Evolutionary conservation across 2,888 invertebrate species (phyloP).

Genomic region (Drosophila neutralis): DNA sequence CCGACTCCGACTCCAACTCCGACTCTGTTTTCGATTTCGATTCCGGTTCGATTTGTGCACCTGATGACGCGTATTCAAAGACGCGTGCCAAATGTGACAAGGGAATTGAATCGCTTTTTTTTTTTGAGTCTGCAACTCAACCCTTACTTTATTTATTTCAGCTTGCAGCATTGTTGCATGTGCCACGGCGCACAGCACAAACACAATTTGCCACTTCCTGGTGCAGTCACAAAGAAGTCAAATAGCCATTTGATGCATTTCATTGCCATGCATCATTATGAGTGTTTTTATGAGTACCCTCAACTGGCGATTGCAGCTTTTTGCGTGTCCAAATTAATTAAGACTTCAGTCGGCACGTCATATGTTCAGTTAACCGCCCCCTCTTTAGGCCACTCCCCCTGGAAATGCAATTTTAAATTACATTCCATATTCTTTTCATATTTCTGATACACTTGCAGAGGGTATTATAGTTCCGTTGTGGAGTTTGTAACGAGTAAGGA

Average conservation of each 20-base stretch:
- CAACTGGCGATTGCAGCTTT: slow-evolving; percentile 55
- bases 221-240: slow-evolving; percentile 25
- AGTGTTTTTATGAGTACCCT: slow-evolving; percentile 52
- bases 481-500: not conserved
- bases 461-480: not conserved
- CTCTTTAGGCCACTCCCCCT: not conserved
- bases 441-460: not conserved
- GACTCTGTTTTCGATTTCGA: not conserved
- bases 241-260: slow-evolving; percentile 55
- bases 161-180: slow-evolving; percentile 35
- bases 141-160: slow-evolving; percentile 12
- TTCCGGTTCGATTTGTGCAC: slow-evolving; percentile 48
- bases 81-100: slow-evolving; percentile 79
- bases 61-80: slow-evolving; percentile 60
- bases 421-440: slow-evolving; percentile 10
- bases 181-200: not conserved
- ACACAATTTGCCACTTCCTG: slow-evolving; percentile 8
- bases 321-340: slow-evolving; percentile 77
- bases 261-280: slow-evolving; percentile 72
- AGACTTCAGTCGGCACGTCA: slow-evolving; percentile 67
- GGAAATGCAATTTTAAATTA: slow-evolving; percentile 27
- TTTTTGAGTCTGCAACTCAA: not conserved
- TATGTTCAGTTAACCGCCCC: slow-evolving; percentile 28
- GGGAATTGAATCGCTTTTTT: slow-evolving; percentile 9
- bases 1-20: not conserved